Evolutionary conservation across 2,797 vertebrate genomes (phyloP).

Genomic region (Otus scops): DNA sequence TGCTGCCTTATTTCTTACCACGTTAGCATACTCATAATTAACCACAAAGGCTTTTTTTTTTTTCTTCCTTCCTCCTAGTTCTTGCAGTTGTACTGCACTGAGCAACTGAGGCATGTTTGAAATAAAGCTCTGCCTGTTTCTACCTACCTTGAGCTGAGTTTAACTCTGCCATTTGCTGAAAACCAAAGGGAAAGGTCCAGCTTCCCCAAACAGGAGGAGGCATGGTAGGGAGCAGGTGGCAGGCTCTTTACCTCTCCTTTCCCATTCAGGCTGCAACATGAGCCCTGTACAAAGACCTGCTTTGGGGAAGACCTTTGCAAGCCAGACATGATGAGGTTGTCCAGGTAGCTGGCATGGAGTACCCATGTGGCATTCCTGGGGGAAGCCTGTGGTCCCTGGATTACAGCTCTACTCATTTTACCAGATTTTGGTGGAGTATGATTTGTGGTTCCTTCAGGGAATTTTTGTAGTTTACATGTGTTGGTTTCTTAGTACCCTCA

Average conservation of each 20-base stretch:
- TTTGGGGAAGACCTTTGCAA: background rate
- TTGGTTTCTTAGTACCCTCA: background rate
- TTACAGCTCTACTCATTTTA: background rate
- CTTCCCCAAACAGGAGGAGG: background rate
- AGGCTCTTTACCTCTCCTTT: background rate
- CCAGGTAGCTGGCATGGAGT: background rate
- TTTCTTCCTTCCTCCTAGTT: background rate
- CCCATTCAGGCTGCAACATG: background rate
- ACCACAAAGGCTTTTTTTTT: background rate
- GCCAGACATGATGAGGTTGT: background rate
- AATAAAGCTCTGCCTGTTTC: background rate
- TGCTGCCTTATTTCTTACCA: background rate
- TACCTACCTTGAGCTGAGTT: background rate
- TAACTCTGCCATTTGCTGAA: background rate
- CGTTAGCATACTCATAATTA: slow-evolving; percentile 29
- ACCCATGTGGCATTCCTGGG: accelerated
- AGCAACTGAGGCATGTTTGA: background rate
- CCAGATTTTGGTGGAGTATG: background rate
- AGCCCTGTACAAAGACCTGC: background rate
- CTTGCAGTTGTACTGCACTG: background rate
- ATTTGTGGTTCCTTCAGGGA: background rate
- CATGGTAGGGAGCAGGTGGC: background rate
- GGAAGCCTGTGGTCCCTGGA: background rate
- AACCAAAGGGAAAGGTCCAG: background rate
- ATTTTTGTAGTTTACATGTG: background rate